Percentiles rank a stretch among this genome's conserved stretches.
Conservation (phyloP, 2,113 vertebrate genomes). For the Prochilodus magdalenae region DNA sequence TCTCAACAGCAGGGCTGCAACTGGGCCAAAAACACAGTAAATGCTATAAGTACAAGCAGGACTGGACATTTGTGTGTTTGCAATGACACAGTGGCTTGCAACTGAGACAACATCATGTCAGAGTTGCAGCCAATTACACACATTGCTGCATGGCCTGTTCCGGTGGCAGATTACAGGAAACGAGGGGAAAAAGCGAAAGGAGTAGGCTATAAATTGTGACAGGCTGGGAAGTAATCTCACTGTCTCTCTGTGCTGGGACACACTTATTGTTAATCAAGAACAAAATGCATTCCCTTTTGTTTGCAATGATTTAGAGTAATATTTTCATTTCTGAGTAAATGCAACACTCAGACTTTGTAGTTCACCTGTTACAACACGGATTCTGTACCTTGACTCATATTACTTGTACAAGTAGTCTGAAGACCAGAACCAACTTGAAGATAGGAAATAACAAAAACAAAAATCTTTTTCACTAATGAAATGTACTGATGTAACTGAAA, state of each 20-base stretch:
- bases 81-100: conserved; percentile 38
- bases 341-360: not conserved
- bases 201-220: conserved; percentile 50
- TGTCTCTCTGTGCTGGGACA: conserved; percentile 33
- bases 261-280: conserved; percentile 15
- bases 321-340: not conserved
- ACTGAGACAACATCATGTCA: conserved; percentile 43
- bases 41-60: not conserved
- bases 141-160: conserved; percentile 52
- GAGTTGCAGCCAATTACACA: conserved; percentile 59
- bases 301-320: not conserved
- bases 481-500: not conserved
- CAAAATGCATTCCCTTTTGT: conserved; percentile 12
- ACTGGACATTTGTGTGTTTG: conserved; percentile 2
- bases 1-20: not conserved
- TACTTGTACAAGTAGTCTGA: not conserved
- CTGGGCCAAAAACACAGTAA: conserved; percentile 22
- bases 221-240: conserved; percentile 58
- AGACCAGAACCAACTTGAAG: not conserved
- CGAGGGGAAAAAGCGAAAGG: conserved; percentile 42
- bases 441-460: not conserved
- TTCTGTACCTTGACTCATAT: not conserved
- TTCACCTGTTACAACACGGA: not conserved
- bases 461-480: not conserved
- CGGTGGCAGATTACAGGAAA: conserved; percentile 53